Evolutionary conservation across 1,140 invertebrate genomes (phyloP), one percentile per base, ranked within the genome.

Genomic region (Euwallacea similis): DNA sequence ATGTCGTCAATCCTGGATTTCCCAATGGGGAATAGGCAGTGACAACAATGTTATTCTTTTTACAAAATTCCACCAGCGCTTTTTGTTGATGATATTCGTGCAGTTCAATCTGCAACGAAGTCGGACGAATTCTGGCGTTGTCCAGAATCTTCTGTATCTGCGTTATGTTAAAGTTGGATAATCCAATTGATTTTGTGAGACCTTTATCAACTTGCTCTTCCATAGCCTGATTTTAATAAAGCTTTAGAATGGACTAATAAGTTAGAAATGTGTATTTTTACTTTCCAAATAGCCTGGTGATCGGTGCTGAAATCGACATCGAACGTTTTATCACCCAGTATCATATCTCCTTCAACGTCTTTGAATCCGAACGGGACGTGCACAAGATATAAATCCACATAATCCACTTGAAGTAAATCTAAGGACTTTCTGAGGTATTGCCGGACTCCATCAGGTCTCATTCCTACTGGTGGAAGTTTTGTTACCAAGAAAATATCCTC

Each of bases 11-110:
- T 2, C 88, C 91, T 69, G 87, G 89, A 2, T 90, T 90, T 0
- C 91, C 94, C 2, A 97, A 80, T 0, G 94, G 93, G 21, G 91
- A 89, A 77, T 96, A 97, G 0, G 91, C 93, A 0, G 90, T 93
- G 15, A 97, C 80, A 0, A 86, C 81, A 41, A 97, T 93, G 33
- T 89, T 85, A 72, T 91, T 84, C 7, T 85, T 78, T 60, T 87
- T 83, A 78, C 94, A 96, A 71, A 89, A 94, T 72, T 91, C 84
- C 7, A 90, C 83, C 16, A 97, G 79, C 42, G 88, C 84, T 13
- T 86, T 85, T 81, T 97, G 94, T 79, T 95, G 93, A 73, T 92
- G 86, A 76, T 93, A 94, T 0, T 89, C 88, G 79, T 97, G 93
- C 41, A 93, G 82, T 78, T 96, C 94, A 41, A 95, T 84, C 84